Conservation (phyloP, 2,888 invertebrate genomes). For the Drosophila rubida region DNA sequence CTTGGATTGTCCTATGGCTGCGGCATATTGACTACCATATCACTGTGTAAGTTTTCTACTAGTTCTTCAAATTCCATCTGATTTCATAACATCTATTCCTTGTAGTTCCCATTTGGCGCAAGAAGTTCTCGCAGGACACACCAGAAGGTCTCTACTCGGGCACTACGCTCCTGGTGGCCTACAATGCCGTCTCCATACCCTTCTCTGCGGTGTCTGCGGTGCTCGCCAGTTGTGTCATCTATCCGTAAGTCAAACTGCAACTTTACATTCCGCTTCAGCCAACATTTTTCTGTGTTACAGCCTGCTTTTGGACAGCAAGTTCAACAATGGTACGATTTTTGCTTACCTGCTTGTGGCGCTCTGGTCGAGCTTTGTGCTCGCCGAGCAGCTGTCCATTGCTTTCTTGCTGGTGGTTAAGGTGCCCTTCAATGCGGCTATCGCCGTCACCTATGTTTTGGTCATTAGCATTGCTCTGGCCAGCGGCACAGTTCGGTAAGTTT, state of each 20-base stretch:
- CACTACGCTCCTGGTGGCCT: conserved; percentile 92
- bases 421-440: conserved; percentile 90
- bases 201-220: conserved; percentile 91
- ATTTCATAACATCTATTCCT: not conserved
- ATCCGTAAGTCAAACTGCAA: conserved; percentile 87
- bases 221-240: conserved; percentile 90
- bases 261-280: not conserved
- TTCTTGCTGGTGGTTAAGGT: conserved; percentile 92
- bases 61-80: rapidly evolving
- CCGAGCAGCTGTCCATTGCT: conserved; percentile 94
- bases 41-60: conserved; percentile 71
- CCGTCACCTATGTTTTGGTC: conserved; percentile 91
- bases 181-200: conserved; percentile 92
- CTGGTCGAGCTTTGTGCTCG: conserved; percentile 94
- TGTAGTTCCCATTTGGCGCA: conserved; percentile 92
- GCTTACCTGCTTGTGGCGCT: conserved; percentile 89
- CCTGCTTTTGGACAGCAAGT: conserved; percentile 81
- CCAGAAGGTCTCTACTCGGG: conserved; percentile 96
- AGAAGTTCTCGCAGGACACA: conserved; percentile 95
- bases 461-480: conserved; percentile 90
- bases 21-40: conserved; percentile 83
- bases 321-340: conserved; percentile 85
- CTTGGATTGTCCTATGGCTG: conserved; percentile 84
- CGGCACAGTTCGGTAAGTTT: conserved; percentile 90
- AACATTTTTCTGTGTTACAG: conserved; percentile 56